phyloP scores from a whole-genome alignment of 2,888 invertebrate genomes.

The Lepas anatifera region DNA sequence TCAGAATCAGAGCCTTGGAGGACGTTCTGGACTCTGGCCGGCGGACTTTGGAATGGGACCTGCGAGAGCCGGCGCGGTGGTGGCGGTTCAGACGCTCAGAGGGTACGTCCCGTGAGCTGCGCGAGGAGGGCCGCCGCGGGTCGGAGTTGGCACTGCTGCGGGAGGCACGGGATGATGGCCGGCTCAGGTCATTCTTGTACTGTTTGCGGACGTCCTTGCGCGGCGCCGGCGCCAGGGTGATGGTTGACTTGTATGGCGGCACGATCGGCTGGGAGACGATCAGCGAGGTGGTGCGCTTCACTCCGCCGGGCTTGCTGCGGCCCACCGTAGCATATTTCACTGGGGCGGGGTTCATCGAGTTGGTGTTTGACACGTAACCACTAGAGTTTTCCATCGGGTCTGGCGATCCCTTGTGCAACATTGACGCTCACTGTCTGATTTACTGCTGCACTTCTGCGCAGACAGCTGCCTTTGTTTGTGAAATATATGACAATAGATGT shows the following conservation, averaged over 20 bases:
- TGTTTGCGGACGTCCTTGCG: neutral
- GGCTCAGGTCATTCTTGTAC: neutral
- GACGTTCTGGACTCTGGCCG: neutral
- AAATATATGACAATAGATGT: too few relatives aligned
- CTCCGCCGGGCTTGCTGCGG: neutral
- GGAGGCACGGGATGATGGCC: neutral
- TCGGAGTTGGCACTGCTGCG: neutral
- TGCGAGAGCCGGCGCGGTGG: neutral
- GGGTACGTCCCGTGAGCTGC: neutral
- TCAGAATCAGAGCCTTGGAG: neutral
- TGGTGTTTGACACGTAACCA: constrained; percentile 9
- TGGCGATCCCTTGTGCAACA: constrained; percentile 10
- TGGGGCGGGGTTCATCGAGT: neutral
- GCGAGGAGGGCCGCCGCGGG: neutral
- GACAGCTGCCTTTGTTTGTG: too few relatives aligned
- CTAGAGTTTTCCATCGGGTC: constrained; percentile 1
- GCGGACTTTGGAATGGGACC: neutral
- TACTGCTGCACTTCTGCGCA: too few relatives aligned
- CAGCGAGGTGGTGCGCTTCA: constrained; percentile 5
- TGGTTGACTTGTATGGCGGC: too few relatives aligned
- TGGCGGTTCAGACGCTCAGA: neutral
- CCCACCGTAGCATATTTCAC: neutral
- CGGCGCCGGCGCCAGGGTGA: neutral
- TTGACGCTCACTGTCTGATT: neutral
- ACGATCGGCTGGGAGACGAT: neutral